Evolutionary conservation across 2,797 vertebrate species (phyloP).

Genomic region (Pygocentrus nattereri): DNA sequence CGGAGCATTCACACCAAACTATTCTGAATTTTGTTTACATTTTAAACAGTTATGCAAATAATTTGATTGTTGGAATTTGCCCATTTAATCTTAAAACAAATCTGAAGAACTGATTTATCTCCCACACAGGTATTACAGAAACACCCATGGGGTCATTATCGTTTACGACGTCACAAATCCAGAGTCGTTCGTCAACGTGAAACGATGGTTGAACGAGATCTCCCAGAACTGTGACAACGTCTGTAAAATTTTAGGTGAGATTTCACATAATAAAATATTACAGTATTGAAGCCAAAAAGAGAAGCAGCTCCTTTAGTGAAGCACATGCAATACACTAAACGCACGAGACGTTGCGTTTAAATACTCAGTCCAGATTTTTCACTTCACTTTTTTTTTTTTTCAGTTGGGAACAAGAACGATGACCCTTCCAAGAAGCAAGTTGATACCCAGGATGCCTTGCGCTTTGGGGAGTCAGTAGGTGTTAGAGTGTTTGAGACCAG

Average conservation of each 20-base stretch:
- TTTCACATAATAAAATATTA: not conserved
- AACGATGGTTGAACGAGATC: slow-evolving; percentile 87
- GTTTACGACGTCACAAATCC: slow-evolving; percentile 88
- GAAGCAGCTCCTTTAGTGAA: not conserved
- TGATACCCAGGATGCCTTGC: slow-evolving; percentile 79
- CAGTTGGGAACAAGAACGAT: slow-evolving; percentile 88
- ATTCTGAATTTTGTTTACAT: no score
- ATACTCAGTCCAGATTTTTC: not conserved
- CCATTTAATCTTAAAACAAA: not conserved
- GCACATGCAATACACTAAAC: not conserved
- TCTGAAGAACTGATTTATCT: not conserved
- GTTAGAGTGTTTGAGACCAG: slow-evolving; percentile 86
- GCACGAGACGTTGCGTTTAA: not conserved
- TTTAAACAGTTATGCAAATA: no score
- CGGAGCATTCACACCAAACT: no score
- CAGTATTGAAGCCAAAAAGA: not conserved
- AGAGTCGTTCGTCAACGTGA: slow-evolving; percentile 87
- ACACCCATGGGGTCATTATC: slow-evolving; percentile 88
- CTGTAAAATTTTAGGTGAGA: slow-evolving; percentile 86
- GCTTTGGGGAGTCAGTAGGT: slow-evolving; percentile 83
- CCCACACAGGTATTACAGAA: slow-evolving; percentile 83
- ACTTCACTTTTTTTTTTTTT: not conserved
- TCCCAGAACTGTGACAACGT: slow-evolving; percentile 88
- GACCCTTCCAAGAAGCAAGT: slow-evolving; percentile 81
- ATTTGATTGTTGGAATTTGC: not conserved